Evolutionary conservation across 2,113 vertebrate genomes (phyloP).

Genomic region (Seriola rivoliana): DNA sequence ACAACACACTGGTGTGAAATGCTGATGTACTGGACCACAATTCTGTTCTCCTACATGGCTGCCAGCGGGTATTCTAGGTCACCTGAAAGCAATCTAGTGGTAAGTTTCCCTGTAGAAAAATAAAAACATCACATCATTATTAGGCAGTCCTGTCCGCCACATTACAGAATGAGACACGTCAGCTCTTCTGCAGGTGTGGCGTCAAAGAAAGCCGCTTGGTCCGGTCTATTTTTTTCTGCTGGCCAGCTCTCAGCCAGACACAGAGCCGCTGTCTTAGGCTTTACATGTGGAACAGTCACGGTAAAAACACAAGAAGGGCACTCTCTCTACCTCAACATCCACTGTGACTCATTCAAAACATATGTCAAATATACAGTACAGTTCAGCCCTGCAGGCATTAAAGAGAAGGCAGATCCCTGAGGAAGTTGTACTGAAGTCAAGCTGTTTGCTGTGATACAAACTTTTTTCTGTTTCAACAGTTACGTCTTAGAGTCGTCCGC

Average conservation of each 20-base stretch:
- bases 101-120: background rate
- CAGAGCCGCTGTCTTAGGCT: constrained; percentile 29
- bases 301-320: constrained; percentile 54
- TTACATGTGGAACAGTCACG: constrained; percentile 39
- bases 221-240: background rate
- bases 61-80: constrained; percentile 2
- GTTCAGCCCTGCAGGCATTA: constrained; percentile 17
- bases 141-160: background rate
- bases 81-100: constrained; percentile 11
- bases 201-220: background rate
- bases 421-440: constrained; percentile 1
- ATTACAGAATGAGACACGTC: constrained; percentile 17
- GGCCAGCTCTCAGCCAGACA: constrained; percentile 17
- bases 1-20: background rate
- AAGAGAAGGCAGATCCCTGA: constrained; percentile 12
- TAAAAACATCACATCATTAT: background rate
- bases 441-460: background rate
- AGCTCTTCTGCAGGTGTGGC: constrained; percentile 56
- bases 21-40: background rate
- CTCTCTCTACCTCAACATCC: constrained; percentile 10
- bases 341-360: constrained; percentile 69
- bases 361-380: constrained; percentile 44
- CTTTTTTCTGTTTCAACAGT: background rate
- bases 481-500: background rate
- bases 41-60: background rate